Conservation (phyloP, 2,113 vertebrate species). For the Oophaga pumilio region DNA sequence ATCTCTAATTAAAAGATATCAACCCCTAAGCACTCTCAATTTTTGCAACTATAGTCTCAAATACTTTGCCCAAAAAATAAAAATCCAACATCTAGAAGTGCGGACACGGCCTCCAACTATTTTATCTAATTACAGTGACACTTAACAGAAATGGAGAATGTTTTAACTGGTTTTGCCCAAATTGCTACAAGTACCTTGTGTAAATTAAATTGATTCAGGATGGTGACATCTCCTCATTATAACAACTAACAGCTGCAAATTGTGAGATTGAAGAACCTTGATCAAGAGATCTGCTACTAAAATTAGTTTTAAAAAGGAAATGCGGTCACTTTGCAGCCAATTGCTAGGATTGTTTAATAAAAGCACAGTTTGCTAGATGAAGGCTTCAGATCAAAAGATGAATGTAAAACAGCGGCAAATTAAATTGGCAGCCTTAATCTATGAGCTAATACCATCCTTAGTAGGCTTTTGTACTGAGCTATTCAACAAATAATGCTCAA, state of each 20-base stretch:
- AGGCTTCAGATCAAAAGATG: constrained; percentile 62
- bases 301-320: constrained; percentile 62
- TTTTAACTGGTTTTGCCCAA: constrained; percentile 44
- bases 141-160: neutral
- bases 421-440: constrained; percentile 50
- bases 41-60: neutral
- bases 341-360: constrained; percentile 61
- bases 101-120: neutral
- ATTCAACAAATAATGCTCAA: constrained; percentile 39
- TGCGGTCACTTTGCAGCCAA: constrained; percentile 61
- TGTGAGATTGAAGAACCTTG: constrained; percentile 57
- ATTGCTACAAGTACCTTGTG: constrained; percentile 19
- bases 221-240: constrained; percentile 66
- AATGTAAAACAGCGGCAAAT: constrained; percentile 57
- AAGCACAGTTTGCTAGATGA: constrained; percentile 58
- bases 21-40: neutral
- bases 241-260: constrained; percentile 62
- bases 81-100: neutral
- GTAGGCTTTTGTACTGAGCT: constrained; percentile 38
- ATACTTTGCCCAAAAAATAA: neutral
- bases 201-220: constrained; percentile 39
- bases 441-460: constrained; percentile 38
- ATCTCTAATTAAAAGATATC: too few species aligned
- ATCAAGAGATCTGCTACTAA: constrained; percentile 61
- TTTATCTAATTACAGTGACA: neutral